Percentiles rank a stretch among this genome's conserved stretches.
These are phyloP conservation scores for Coregonus sp. DNA, from an alignment of 2,797 vertebrate species.

Conservation along the genomic window DNA sequence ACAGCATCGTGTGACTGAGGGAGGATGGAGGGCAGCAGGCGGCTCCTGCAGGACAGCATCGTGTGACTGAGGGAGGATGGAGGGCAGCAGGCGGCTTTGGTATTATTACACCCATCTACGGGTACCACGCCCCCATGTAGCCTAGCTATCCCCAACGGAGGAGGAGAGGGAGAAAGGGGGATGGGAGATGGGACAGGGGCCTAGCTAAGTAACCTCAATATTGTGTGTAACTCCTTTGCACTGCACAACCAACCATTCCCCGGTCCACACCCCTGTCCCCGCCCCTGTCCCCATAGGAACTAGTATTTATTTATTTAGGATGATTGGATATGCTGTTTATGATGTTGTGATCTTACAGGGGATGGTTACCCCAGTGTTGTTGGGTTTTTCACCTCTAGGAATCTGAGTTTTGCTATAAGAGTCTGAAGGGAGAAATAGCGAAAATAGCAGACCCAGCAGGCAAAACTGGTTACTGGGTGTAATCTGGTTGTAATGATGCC, in stretches of 20 bases:
- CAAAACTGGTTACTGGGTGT: background rate
- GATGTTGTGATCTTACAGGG: conserved; percentile 3
- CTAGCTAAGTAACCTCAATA: background rate
- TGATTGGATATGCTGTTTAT: conserved; percentile 2
- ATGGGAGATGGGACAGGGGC: background rate
- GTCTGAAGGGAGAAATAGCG: background rate
- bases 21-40: background rate
- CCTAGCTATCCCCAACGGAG: background rate
- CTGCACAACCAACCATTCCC: conserved; percentile 3
- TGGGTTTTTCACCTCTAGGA: background rate
- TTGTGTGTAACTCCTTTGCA: background rate
- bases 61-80: conserved; percentile 67
- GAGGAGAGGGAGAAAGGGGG: background rate
- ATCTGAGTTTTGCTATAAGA: background rate
- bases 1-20: too few relatives aligned
- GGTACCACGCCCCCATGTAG: background rate
- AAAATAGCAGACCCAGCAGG: background rate
- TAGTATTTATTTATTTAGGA: background rate
- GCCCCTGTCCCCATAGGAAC: background rate
- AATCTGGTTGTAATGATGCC: background rate
- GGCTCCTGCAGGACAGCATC: conserved; percentile 85
- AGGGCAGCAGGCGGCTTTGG: background rate
- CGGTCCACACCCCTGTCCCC: background rate
- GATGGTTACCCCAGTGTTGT: background rate
- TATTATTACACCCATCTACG: background rate